Percentiles rank a stretch among this genome's conserved stretches.
These are phyloP conservation scores for Oopsacas minuta DNA, from an alignment of 37 sponge, comb jelly and placozoan genomes.

Conservation along the genomic window DNA sequence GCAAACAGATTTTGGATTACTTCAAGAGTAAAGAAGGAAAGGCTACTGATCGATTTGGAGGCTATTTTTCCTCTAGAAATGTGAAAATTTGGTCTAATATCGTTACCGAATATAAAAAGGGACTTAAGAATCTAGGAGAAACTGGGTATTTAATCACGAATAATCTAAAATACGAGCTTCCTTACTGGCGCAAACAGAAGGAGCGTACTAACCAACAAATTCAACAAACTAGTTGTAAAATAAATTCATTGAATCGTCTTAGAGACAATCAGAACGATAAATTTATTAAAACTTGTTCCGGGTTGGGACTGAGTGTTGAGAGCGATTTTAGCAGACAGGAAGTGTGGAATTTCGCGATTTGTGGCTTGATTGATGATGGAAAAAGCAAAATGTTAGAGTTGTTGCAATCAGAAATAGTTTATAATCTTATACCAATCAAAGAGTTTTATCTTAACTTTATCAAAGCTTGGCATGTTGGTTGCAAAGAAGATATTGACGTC, in stretches of 20 bases:
- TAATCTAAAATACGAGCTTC: conserved; percentile 9
- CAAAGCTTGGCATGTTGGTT: background rate
- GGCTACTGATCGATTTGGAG: background rate
- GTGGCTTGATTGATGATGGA: background rate
- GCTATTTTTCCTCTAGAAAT: background rate
- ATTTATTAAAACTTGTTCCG: background rate
- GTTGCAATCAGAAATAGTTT: background rate
- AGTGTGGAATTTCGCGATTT: conserved; percentile 17
- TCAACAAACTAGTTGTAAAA: background rate
- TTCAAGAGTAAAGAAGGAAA: background rate
- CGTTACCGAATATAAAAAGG: background rate
- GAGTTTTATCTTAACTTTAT: background rate
- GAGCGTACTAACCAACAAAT: background rate
- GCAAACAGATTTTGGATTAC: background rate
- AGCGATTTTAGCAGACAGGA: conserved; percentile 4
- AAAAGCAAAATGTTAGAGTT: background rate
- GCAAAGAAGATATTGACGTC: background rate
- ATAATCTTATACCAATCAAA: background rate
- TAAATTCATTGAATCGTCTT: background rate
- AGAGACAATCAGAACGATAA: background rate
- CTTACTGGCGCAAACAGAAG: conserved; percentile 4
- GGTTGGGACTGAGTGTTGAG: conserved; percentile 16
- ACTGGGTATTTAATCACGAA: background rate
- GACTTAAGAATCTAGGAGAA: background rate
- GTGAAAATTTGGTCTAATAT: background rate